Evolutionary conservation across 2,113 vertebrate genomes (phyloP), one percentile per base, ranked within the genome.

Genomic region (Polypterus bichir): DNA sequence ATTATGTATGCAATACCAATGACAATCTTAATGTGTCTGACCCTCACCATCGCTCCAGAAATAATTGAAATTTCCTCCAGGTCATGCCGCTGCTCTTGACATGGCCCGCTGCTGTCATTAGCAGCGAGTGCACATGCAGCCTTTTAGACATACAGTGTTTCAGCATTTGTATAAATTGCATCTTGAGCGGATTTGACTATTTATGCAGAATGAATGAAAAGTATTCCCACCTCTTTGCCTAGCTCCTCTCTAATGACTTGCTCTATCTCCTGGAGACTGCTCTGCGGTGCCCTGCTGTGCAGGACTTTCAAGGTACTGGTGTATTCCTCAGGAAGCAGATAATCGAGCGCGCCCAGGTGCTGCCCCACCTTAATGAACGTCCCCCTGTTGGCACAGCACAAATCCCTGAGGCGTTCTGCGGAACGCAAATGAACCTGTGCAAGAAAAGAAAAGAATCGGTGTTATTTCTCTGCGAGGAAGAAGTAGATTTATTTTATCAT

Each of bases 351-450:
- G 1, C 92, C 95, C 9, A 99, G 81, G 75, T 99, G 94, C 77
- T 99, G 96, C 3, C 96, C 96, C 69, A 98, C 91, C 77, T 99
- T 99, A 80, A 99, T 97, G 81, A 95, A 99, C 3, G 94, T 99
- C 59, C 96, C 96, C 65, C 95, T 73, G 81, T 99, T 99, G 69
- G 89, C 88, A n/a, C 93, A 94, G 77, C 96, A 99, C 70, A 99
- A 74, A 60, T 94, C 87, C 53, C 85, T 81, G 9, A 99, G 89
- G 46, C 89, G 94, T 71, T 88, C 82, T 1, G 95, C 96, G 0
- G 93, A 97, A 52, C 95, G 91, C 48, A 70, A 79, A 63, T 99
- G 96, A 3, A 99, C 90, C 96, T 99, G 62, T 0, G 0, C 46
- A 69, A 4, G 27, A 27, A 27, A 27, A 27, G 27, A 27, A 27